These are phyloP conservation scores for Oreohelix idahoensis DNA, from an alignment of 1,140 invertebrate species.

Conservation along the genomic window DNA sequence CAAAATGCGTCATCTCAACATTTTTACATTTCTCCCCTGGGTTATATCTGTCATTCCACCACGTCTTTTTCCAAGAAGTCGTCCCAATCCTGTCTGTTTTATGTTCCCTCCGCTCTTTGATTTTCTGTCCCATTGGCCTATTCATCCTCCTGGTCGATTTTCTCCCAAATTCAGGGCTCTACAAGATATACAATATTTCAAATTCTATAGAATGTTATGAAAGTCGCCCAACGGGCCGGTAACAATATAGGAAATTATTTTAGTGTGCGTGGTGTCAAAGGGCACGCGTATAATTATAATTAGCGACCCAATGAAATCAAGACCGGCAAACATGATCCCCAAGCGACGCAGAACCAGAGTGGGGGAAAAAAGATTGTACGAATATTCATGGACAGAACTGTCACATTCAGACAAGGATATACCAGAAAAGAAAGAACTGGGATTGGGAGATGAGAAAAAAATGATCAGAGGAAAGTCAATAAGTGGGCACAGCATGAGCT, in stretches of 20 bases:
- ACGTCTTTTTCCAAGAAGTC: background rate
- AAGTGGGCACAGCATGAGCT: too few relatives aligned
- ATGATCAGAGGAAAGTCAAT: too few relatives aligned
- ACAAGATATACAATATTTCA: background rate
- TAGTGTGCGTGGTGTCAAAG: background rate
- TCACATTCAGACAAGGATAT: too few relatives aligned
- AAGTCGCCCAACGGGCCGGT: background rate
- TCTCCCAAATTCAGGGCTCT: background rate
- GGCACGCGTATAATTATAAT: too few relatives aligned
- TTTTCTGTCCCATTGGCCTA: background rate
- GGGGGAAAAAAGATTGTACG: too few relatives aligned
- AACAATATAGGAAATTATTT: background rate
- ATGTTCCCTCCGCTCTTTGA: background rate
- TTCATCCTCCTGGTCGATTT: background rate
- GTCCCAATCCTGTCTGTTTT: background rate
- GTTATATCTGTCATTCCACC: background rate
- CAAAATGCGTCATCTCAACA: background rate
- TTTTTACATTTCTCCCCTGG: background rate
- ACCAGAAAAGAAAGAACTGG: too few relatives aligned
- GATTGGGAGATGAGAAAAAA: too few relatives aligned
- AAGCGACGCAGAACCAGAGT: too few relatives aligned
- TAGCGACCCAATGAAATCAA: too few relatives aligned
- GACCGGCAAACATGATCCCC: too few relatives aligned
- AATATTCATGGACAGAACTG: too few relatives aligned
- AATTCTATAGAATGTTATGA: background rate